phyloP scores from a whole-genome alignment of 2,888 invertebrate genomes.

The Chymomyza amoena region DNA sequence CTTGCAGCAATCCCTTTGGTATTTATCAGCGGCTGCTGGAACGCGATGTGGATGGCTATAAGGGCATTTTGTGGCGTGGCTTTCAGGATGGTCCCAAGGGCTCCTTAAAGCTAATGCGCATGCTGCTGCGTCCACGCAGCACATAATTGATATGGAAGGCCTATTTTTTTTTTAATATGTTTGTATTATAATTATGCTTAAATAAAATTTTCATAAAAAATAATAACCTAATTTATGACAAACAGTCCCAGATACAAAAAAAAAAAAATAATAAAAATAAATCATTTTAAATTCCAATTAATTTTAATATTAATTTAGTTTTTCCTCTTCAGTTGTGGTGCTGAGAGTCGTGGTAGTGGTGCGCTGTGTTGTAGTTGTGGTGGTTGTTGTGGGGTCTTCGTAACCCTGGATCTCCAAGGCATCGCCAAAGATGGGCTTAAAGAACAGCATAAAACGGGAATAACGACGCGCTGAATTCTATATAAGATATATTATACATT shows the following conservation, averaged over 20 bases:
- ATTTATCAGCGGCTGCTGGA: constrained; percentile 48
- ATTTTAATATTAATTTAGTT: constrained; percentile 36
- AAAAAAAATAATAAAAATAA: constrained; percentile 21
- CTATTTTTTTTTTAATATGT: not conserved
- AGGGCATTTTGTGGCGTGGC: constrained; percentile 58
- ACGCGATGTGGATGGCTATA: constrained; percentile 50
- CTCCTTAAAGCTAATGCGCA: constrained; percentile 50
- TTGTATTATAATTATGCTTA: not conserved
- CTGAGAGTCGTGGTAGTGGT: constrained; percentile 44
- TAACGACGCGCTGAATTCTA: constrained; percentile 89
- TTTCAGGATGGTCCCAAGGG: constrained; percentile 60
- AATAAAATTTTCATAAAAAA: not conserved
- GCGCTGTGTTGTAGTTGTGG: constrained; percentile 60
- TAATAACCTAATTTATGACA: not conserved
- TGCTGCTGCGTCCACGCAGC: constrained; percentile 49
- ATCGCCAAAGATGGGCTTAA: constrained; percentile 87
- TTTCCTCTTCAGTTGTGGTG: constrained; percentile 31
- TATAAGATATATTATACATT: too few relatives aligned
- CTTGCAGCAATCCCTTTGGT: constrained; percentile 56
- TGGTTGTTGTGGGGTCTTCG: constrained; percentile 77
- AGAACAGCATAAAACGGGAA: constrained; percentile 85
- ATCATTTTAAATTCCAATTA: not conserved
- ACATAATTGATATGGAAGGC: not conserved
- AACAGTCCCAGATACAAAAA: not conserved
- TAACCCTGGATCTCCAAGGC: constrained; percentile 86